These are phyloP conservation scores for Pterocles orientalis DNA, from an alignment of 2,113 vertebrate genomes.

Conservation along the genomic window DNA sequence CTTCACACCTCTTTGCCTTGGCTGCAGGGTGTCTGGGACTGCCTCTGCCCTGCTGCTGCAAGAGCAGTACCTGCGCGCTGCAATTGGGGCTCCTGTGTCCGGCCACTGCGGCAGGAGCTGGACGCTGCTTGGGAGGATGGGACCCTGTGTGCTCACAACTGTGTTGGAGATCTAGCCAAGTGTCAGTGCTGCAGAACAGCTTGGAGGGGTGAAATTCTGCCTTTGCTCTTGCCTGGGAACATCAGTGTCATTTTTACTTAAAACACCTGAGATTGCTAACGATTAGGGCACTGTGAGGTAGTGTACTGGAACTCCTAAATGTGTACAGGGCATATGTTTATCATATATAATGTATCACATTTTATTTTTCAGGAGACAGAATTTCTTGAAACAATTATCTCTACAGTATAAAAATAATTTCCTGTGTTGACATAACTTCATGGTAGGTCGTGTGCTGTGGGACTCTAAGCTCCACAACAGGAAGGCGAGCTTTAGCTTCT, in stretches of 20 bases:
- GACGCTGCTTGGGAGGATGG: not conserved
- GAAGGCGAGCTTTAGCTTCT: not conserved
- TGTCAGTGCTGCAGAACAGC: not conserved
- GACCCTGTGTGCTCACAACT: not conserved
- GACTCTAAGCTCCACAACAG: not conserved
- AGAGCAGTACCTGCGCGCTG: not conserved
- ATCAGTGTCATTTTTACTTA: not conserved
- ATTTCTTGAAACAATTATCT: not conserved
- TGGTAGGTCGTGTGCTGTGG: not conserved
- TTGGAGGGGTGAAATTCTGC: not conserved
- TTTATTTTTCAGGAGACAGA: not conserved
- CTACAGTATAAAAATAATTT: not conserved
- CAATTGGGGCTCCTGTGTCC: not conserved
- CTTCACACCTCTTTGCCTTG: accelerated
- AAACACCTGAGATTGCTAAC: not conserved
- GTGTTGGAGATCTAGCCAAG: not conserved
- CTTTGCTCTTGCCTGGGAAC: not conserved
- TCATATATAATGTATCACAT: not conserved
- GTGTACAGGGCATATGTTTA: not conserved
- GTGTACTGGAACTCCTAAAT: not conserved
- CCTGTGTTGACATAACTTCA: not conserved
- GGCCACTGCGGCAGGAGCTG: not conserved
- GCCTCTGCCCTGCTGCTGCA: not conserved
- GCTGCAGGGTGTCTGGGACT: not conserved
- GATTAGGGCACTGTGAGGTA: not conserved